Conservation (phyloP, 2,888 invertebrate species). For the Cynaeus angustus region DNA sequence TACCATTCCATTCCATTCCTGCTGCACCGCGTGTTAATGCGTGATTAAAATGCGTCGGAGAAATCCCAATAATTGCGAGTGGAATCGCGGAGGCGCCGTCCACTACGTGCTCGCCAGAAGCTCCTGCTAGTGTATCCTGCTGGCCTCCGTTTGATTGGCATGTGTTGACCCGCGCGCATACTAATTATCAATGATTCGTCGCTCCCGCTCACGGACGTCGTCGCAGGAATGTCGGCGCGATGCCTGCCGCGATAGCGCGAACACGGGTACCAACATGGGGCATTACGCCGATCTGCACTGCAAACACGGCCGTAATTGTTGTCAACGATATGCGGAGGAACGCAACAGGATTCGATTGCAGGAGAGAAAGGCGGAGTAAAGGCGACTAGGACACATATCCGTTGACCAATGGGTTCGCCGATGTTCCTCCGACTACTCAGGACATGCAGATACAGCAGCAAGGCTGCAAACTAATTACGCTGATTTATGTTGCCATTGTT, state of each 20-base stretch:
- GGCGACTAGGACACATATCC: slow-evolving; percentile 70
- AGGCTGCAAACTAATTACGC: slow-evolving; percentile 88
- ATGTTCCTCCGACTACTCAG: slow-evolving; percentile 71
- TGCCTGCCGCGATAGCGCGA: slow-evolving; percentile 55
- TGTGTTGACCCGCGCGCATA: slow-evolving; percentile 59
- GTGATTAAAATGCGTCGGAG: slow-evolving; percentile 59
- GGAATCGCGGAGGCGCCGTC: slow-evolving; percentile 60
- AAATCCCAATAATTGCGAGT: slow-evolving; percentile 58
- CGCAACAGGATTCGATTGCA: slow-evolving; percentile 58
- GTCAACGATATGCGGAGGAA: slow-evolving; percentile 47
- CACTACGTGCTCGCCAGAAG: slow-evolving; percentile 58
- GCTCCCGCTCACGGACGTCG: slow-evolving; percentile 3
- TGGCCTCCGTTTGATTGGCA: slow-evolving; percentile 58
- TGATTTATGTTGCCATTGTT: slow-evolving; percentile 95
- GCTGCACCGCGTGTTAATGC: slow-evolving; percentile 39
- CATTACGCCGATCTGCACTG: slow-evolving; percentile 49
- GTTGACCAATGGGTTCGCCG: slow-evolving; percentile 81
- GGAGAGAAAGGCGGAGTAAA: slow-evolving; percentile 75
- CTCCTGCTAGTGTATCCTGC: slow-evolving; percentile 49
- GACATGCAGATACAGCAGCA: slow-evolving; percentile 72
- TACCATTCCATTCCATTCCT: not conserved
- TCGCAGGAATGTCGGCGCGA: slow-evolving; percentile 42
- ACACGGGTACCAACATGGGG: slow-evolving; percentile 57
- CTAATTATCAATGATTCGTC: slow-evolving; percentile 57
- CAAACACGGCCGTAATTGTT: slow-evolving; percentile 47